Conservation (phyloP, 2,797 vertebrate species). For the Tenualosa ilisha region DNA sequence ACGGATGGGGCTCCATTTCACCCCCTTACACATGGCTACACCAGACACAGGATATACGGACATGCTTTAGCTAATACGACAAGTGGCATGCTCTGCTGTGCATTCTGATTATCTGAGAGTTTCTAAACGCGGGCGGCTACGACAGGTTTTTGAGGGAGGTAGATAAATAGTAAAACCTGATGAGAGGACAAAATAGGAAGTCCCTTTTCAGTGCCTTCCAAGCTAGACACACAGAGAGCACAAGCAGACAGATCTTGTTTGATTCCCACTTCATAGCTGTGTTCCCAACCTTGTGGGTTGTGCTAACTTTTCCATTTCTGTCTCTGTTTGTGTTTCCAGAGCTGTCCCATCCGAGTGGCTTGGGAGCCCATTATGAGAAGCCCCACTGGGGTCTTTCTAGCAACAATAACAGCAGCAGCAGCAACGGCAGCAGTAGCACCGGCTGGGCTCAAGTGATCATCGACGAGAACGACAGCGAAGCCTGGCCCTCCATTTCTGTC, state of each 20-base stretch:
- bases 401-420: slow-evolving; percentile 78
- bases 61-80: slow-evolving; percentile 61
- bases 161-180: not conserved
- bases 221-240: not conserved
- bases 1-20: slow-evolving; percentile 61
- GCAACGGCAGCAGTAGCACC: slow-evolving; percentile 69
- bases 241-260: not conserved
- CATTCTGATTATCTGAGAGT: slow-evolving; percentile 57
- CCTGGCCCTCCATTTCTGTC: slow-evolving; percentile 85
- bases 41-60: slow-evolving; percentile 56
- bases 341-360: slow-evolving; percentile 83
- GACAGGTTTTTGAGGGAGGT: slow-evolving; percentile 43
- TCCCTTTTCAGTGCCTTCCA: not conserved
- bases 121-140: slow-evolving; percentile 46
- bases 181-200: slow-evolving; percentile 1
- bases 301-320: not conserved
- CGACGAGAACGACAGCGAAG: slow-evolving; percentile 85
- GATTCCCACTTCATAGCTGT: not conserved
- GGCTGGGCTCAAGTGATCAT: slow-evolving; percentile 90
- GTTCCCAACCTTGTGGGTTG: not conserved
- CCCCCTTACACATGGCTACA: slow-evolving; percentile 46
- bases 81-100: slow-evolving; percentile 58
- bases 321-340: slow-evolving; percentile 72
- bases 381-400: slow-evolving; percentile 84
- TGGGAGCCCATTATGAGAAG: slow-evolving; percentile 90